These are phyloP conservation scores for Aselliscus stoliczkanus DNA, from an alignment of 2,797 vertebrate species.

Conservation along the genomic window DNA sequence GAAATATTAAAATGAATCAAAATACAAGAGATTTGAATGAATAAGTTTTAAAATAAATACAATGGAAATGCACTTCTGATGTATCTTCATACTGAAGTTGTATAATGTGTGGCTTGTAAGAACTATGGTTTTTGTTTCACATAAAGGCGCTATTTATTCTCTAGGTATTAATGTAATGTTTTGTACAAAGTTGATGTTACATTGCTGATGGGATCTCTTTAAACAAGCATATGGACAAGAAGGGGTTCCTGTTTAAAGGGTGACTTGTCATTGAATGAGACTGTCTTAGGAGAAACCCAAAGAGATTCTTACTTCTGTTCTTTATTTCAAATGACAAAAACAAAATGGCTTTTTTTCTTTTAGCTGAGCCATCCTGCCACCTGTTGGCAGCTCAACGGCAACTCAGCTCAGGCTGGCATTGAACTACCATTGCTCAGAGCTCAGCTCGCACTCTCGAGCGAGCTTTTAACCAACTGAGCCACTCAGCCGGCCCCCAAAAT, in stretches of 20 bases:
- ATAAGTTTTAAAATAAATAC: conserved; percentile 2
- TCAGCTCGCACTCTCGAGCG: no score
- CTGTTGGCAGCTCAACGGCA: no score
- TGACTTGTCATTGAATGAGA: background rate
- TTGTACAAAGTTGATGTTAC: background rate
- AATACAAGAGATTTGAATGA: background rate
- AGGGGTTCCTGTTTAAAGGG: background rate
- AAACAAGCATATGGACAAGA: background rate
- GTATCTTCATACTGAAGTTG: background rate
- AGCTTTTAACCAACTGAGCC: no score
- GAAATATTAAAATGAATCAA: background rate
- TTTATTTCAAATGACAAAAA: background rate
- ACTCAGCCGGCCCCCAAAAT: background rate
- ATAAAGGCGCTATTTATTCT: background rate
- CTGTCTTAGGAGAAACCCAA: background rate
- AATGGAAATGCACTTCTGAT: background rate
- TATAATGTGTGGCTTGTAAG: background rate
- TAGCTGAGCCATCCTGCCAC: no score
- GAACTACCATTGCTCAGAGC: no score
- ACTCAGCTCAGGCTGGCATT: no score
- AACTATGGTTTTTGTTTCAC: background rate
- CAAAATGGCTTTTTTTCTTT: no score
- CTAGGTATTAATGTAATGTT: background rate
- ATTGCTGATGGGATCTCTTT: background rate
- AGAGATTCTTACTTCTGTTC: background rate